phyloP scores from a whole-genome alignment of 2,888 invertebrate genomes.

The Brenthis daphne region DNA sequence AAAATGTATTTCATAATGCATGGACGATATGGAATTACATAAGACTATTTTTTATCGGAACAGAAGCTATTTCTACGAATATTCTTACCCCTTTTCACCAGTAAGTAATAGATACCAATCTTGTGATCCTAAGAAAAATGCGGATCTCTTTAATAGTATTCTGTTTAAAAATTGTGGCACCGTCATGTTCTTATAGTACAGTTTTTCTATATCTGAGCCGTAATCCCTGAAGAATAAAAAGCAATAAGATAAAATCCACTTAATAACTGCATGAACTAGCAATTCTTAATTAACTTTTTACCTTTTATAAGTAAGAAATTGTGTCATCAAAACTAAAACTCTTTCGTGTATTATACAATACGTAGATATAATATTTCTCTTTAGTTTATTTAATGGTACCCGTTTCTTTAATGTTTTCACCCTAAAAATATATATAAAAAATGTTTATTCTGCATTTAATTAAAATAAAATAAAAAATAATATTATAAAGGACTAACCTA shows the following conservation, averaged over 20 bases:
- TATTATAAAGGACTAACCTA: slow-evolving; percentile 41
- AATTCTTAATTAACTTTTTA: slow-evolving; percentile 36
- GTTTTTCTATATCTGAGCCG: slow-evolving; percentile 76
- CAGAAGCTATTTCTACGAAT: too few species aligned
- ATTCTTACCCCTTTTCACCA: slow-evolving; percentile 67
- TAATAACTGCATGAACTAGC: not conserved
- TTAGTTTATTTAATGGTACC: slow-evolving; percentile 59
- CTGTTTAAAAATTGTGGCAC: slow-evolving; percentile 81
- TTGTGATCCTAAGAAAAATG: slow-evolving; percentile 68
- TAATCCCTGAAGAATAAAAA: slow-evolving; percentile 60
- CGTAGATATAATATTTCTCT: slow-evolving; percentile 78
- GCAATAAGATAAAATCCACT: not conserved
- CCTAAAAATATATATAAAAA: slow-evolving; percentile 49
- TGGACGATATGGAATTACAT: too few species aligned
- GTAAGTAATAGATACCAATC: slow-evolving; percentile 79
- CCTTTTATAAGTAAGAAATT: slow-evolving; percentile 85
- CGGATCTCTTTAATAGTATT: slow-evolving; percentile 80
- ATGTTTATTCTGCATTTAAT: not conserved
- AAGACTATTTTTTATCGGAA: too few species aligned
- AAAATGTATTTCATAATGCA: not conserved
- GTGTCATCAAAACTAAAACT: slow-evolving; percentile 82
- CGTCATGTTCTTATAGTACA: slow-evolving; percentile 81
- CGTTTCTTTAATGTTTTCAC: slow-evolving; percentile 58
- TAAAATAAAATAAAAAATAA: not conserved
- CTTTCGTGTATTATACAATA: slow-evolving; percentile 87